phyloP scores from a whole-genome alignment of 1,140 invertebrate species.

The Triops longicaudatus region DNA sequence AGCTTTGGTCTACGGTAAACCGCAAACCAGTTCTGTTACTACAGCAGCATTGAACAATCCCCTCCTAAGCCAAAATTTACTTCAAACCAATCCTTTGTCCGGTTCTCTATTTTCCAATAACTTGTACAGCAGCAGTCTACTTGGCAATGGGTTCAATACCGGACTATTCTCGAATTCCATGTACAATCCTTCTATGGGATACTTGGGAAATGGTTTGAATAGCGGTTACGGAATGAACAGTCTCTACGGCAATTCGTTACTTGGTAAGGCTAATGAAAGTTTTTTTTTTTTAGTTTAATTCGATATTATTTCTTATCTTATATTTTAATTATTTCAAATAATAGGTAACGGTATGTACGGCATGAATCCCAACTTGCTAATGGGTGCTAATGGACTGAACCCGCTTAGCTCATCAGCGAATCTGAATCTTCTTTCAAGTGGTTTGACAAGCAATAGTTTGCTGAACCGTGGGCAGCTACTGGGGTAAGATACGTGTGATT shows the following conservation, averaged over 20 bases:
- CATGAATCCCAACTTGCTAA: background rate
- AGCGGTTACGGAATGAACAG: background rate
- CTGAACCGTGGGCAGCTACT: background rate
- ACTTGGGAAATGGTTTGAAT: background rate
- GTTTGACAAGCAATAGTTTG: background rate
- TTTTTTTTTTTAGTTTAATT: too few species aligned
- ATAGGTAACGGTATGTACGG: background rate
- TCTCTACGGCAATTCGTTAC: background rate
- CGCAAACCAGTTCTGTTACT: background rate
- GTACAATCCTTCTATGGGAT: background rate
- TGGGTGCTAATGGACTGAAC: background rate
- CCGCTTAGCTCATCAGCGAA: background rate
- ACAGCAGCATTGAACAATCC: background rate
- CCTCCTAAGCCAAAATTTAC: background rate
- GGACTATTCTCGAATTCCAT: background rate
- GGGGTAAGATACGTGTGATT: background rate
- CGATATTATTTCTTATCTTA: too few species aligned
- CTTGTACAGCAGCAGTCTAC: background rate
- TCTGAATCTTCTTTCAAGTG: background rate
- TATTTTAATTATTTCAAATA: background rate
- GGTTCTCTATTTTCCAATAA: background rate
- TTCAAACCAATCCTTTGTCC: background rate
- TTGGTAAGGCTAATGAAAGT: background rate
- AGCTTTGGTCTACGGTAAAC: background rate
- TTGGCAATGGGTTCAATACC: background rate